Evolutionary conservation across 2,113 vertebrate species (phyloP), one percentile per base, ranked within the genome.

Genomic region (Cariama cristata): DNA sequence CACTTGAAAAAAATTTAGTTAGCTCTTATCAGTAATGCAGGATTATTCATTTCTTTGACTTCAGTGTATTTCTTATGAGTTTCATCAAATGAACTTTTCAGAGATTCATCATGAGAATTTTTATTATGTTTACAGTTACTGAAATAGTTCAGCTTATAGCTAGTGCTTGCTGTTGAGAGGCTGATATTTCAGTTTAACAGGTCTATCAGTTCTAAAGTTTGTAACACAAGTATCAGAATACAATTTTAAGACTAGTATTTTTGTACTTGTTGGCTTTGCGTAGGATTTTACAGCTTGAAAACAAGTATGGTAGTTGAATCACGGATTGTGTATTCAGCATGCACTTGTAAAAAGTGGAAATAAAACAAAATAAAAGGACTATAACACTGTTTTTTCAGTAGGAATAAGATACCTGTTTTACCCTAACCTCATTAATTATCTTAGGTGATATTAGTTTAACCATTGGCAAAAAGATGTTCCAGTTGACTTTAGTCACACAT

Each of bases 141-240:
- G 73, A 90, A 96, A 88, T 62, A 90, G 67, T 86, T 92, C 45
- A 17, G 59, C 56, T 97, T 88, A 79, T 55, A 88, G 55, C 35
- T 40, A 47, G 68, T 86, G 75, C 68, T 86, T 77, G 67, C 72
- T 88, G 74, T 63, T 88, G 75, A 93, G 88, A 72, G 44, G 88
- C 12, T 84, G 82, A 86, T 95, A 94, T 94, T 95, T 96, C 88
- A 97, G 59, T 92, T 93, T 94, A 96, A 93, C 79, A 77, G 55
- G 42, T 88, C 90, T 90, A 90, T 96, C 82, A 44, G 50, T 90
- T 93, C 75, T 91, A 47, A 90, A 92, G 64, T 79, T 80, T 38
- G 32, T 23, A 92, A 74, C 40, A 77, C 82, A 92, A 74, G 69
- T 69, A 92, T 47, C 50, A 81, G 49, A 69, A 83, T 7, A 74